Evolutionary conservation across 2,113 vertebrate species (phyloP).

Genomic region (Okapia johnstoni): DNA sequence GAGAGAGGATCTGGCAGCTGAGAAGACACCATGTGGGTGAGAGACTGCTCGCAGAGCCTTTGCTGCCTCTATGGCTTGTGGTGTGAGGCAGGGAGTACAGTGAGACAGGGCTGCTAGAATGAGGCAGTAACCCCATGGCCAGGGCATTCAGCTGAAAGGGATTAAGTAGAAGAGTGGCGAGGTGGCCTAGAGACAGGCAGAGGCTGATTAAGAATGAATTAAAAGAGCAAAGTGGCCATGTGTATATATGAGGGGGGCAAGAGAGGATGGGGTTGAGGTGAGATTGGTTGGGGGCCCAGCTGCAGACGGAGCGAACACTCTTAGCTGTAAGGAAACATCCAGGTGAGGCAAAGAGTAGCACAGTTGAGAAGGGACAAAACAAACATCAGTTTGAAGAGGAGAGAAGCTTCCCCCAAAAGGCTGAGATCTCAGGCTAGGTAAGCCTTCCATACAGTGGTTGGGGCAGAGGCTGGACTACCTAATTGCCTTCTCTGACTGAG

Average conservation of each 20-base stretch:
- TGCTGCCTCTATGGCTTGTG: background rate
- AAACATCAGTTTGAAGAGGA: background rate
- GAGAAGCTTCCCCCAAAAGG: background rate
- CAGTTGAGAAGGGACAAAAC: background rate
- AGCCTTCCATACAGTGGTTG: background rate
- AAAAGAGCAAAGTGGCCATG: background rate
- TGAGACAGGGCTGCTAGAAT: background rate
- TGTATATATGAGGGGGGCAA: background rate
- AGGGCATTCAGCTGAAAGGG: background rate
- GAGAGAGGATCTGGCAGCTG: constrained; percentile 18
- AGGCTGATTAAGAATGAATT: background rate
- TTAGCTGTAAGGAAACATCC: background rate
- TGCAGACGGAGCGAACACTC: background rate
- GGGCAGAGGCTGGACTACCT: background rate
- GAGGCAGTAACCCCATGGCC: background rate
- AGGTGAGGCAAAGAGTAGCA: background rate
- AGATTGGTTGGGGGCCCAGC: background rate
- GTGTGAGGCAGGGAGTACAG: background rate
- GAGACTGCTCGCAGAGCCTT: background rate
- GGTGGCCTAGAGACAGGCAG: background rate
- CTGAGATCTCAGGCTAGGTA: background rate
- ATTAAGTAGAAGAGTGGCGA: background rate
- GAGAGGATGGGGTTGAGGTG: background rate
- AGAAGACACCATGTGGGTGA: background rate
- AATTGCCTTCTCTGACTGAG: background rate